Percentiles rank a stretch among this genome's conserved stretches.
Conservation (phyloP, 2,888 invertebrate genomes). For the Apotomis capreana region DNA sequence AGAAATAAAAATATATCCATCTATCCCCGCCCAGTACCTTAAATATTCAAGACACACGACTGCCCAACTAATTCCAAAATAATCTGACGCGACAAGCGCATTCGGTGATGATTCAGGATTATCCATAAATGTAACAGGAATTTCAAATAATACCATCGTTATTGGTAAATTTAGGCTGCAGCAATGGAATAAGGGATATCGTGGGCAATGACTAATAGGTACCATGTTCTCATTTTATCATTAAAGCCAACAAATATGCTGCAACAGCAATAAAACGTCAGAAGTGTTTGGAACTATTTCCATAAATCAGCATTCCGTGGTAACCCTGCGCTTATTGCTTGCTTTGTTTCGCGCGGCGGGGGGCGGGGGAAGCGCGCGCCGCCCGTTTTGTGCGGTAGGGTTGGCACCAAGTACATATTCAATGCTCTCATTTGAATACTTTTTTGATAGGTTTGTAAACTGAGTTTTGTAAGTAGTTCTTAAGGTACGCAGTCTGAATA, state of each 20-base stretch:
- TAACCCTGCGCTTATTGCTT: slow-evolving; percentile 69
- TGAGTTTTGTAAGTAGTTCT: not conserved
- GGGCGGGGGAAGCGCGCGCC: slow-evolving; percentile 42
- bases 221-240: not conserved
- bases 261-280: slow-evolving; percentile 5
- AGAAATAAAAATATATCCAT: too few species aligned
- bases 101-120: too few species aligned
- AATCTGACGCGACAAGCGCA: too few species aligned
- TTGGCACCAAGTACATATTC: slow-evolving; percentile 42
- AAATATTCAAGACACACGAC: too few species aligned
- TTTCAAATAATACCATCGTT: not conserved
- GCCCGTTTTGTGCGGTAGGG: slow-evolving; percentile 47
- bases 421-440: slow-evolving; percentile 38
- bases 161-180: not conserved
- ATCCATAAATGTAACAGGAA: too few species aligned
- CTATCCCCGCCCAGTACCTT: too few species aligned
- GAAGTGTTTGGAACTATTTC: slow-evolving; percentile 27
- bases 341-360: slow-evolving; percentile 67
- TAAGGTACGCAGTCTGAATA: too few species aligned
- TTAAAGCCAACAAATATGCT: slow-evolving; percentile 12
- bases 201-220: not conserved
- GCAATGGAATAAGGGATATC: not conserved
- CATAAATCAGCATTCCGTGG: slow-evolving; percentile 46
- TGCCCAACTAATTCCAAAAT: too few species aligned
- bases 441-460: not conserved